Percentiles rank a stretch among this genome's conserved stretches.
Evolutionary conservation across 2,888 invertebrate genomes (phyloP).

Genomic region (Ctena decussata): DNA sequence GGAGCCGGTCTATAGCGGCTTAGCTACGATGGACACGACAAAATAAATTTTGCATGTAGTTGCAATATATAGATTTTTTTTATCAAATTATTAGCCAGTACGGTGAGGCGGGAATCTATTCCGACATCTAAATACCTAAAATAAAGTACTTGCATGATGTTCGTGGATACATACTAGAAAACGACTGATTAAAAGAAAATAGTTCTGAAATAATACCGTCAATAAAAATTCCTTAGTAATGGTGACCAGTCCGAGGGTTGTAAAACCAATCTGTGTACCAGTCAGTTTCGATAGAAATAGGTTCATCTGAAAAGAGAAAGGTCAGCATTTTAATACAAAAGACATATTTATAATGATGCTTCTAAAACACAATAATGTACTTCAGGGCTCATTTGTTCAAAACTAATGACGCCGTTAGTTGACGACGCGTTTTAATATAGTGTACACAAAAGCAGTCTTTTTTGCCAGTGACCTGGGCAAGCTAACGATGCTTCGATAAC

Average conservation of each 20-base stretch:
- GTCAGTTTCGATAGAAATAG: constrained; percentile 36
- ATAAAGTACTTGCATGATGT: neutral
- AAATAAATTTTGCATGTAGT: too few species aligned
- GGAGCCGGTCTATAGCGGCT: too few species aligned
- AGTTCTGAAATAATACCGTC: neutral
- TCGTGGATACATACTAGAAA: neutral
- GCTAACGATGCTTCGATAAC: too few species aligned
- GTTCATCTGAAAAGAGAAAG: constrained; percentile 12
- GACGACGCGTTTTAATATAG: too few species aligned
- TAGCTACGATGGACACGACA: too few species aligned
- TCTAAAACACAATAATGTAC: too few species aligned
- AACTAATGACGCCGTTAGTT: too few species aligned
- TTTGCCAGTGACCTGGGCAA: too few species aligned
- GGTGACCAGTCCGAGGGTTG: constrained; percentile 19
- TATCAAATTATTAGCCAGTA: neutral
- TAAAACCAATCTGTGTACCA: constrained; percentile 34
- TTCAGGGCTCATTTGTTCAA: too few species aligned
- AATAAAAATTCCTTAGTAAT: constrained; percentile 38
- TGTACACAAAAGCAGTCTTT: too few species aligned
- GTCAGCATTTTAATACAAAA: neutral
- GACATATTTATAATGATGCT: too few species aligned
- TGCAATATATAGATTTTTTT: neutral
- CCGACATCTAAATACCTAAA: neutral
- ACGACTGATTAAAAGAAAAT: neutral
- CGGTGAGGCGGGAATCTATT: neutral